Percentiles rank a stretch among this genome's conserved stretches.
These are phyloP conservation scores for Tetramorium alpestre DNA, from an alignment of 1,140 invertebrate species.

Conservation along the genomic window DNA sequence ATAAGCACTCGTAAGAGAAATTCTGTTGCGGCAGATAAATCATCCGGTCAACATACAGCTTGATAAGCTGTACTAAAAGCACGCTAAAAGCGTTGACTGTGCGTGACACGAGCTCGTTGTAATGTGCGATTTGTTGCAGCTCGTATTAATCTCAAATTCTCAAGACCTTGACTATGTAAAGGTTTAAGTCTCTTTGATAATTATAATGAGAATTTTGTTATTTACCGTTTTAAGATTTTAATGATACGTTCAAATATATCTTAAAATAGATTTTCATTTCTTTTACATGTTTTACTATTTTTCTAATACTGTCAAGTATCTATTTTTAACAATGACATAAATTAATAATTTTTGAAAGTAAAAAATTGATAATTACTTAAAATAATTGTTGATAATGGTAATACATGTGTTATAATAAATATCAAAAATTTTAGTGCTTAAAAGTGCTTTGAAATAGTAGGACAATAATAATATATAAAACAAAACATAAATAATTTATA, in stretches of 20 bases:
- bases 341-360: background rate
- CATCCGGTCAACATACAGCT: conserved; percentile 37
- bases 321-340: background rate
- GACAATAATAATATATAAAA: background rate
- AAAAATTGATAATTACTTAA: background rate
- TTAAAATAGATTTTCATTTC: background rate
- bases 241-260: background rate
- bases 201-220: background rate
- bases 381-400: background rate
- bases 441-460: background rate
- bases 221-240: background rate
- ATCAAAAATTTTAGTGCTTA: background rate
- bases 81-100: background rate
- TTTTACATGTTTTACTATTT: background rate
- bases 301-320: background rate
- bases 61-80: conserved; percentile 34
- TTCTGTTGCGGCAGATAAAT: conserved; percentile 46
- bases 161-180: background rate
- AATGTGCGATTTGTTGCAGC: background rate
- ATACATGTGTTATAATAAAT: background rate
- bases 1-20: conserved; percentile 47
- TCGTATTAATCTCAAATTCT: background rate
- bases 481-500: background rate
- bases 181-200: background rate
- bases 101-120: background rate